Evolutionary conservation across 2,797 vertebrate species (phyloP), one percentile per base, ranked within the genome.

Genomic region (Ctenosaura bakeri): DNA sequence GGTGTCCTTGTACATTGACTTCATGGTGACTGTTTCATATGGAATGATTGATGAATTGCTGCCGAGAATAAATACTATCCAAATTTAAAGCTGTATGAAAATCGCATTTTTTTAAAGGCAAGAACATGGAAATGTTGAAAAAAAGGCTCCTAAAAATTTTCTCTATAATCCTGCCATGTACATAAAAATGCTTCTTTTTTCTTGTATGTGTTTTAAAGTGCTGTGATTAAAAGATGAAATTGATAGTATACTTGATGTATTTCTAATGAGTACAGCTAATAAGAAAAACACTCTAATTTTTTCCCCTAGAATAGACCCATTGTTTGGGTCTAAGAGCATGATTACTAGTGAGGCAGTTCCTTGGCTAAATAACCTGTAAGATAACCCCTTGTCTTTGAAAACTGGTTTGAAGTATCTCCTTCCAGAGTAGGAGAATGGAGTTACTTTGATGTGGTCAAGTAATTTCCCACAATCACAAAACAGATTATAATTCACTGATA

Each of bases 261-360:
- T 92, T 94, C 95, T 97, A 97, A 97, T 95, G 95, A 97, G 92
- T 93, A 95, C 94, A 97, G 94, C 94, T 97, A 97, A 97, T 98
- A 91, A 95, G 95, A 97, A 97, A 97, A 93, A 90, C 18, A 92
- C 94, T 97, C 96, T 97, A 97, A 96, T 92, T 97, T 97, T 8
- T 97, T 94, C 88, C 94, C 87, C 92, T 84, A 98, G 96, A 98
- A 98, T 96, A 94, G 94, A 42, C 78, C 94, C 94, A 96, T 97
- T 98, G 97, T 98, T 97, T 97, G 95, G 94, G 95, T 94, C 95
- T 97, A 95, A 96, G 91, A 94, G 95, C 96, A 97, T 97, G 96
- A 95, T 96, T 96, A 94, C 96, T 94, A 93, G 95, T 89, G 92
- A 95, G 94, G 95, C 96, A 93, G 88, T 93, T 96, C 95, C 96